These are phyloP conservation scores for Oryctes rhinoceros DNA, from an alignment of 1,140 invertebrate species.

Conservation along the genomic window DNA sequence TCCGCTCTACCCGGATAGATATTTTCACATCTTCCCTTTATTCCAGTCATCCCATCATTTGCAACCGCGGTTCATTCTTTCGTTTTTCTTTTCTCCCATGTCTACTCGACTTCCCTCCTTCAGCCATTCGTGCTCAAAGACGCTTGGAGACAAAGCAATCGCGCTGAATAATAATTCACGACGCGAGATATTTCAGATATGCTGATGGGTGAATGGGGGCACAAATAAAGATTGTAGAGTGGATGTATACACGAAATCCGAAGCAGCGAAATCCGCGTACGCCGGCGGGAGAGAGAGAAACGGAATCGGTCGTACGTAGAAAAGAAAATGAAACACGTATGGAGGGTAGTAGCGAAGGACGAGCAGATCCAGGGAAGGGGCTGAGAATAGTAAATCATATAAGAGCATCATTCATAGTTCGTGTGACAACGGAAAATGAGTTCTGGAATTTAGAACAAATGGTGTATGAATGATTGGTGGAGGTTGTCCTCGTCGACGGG, in stretches of 20 bases:
- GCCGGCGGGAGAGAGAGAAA: not conserved
- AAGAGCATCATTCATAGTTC: slow-evolving; percentile 28
- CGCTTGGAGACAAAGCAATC: not conserved
- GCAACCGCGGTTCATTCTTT: no score
- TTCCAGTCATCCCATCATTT: no score
- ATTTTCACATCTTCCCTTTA: no score
- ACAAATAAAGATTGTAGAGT: not conserved
- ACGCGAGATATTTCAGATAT: not conserved
- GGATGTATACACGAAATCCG: slow-evolving; percentile 15
- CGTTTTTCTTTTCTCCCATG: no score
- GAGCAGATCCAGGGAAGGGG: not conserved
- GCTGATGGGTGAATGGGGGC: not conserved
- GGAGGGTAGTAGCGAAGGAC: no score
- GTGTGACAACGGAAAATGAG: not conserved
- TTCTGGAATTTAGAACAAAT: slow-evolving; percentile 12
- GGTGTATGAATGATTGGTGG: not conserved
- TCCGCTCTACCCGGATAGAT: no score
- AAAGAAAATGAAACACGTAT: not conserved
- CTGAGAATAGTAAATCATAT: slow-evolving; percentile 1
- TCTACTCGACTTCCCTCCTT: no score
- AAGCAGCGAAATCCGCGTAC: not conserved
- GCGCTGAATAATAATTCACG: slow-evolving; percentile 9
- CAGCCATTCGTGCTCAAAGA: not conserved
- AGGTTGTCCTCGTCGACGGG: no score
- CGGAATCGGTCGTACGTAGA: not conserved